Conservation (phyloP, 37 sponge, comb jelly and placozoan genomes). For the Chondrosia reniformis region DNA sequence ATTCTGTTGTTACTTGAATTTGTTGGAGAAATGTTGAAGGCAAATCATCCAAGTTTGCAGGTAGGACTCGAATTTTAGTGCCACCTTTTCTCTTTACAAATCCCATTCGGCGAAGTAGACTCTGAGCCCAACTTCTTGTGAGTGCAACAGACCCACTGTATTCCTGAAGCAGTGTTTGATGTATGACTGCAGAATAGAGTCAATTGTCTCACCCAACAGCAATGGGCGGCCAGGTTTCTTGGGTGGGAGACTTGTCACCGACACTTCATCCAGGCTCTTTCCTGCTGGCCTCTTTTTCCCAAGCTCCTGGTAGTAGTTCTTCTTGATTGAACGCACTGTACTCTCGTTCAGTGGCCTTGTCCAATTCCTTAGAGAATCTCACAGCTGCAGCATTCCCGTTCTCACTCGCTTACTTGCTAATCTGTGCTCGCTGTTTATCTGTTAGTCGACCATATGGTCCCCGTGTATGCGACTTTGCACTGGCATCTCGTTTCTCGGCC, state of each 20-base stretch:
- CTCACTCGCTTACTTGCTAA: slow-evolving; percentile 12
- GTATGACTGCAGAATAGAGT: slow-evolving; percentile 21
- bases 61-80: slow-evolving; percentile 20
- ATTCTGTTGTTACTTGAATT: not conserved
- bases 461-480: not conserved
- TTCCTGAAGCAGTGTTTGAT: slow-evolving; percentile 12
- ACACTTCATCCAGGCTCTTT: not conserved
- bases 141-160: slow-evolving; percentile 21
- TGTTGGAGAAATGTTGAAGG: slow-evolving; percentile 13
- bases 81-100: slow-evolving; percentile 31
- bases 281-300: slow-evolving; percentile 17
- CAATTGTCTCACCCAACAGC: slow-evolving; percentile 26
- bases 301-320: slow-evolving; percentile 20
- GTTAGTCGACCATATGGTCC: slow-evolving; percentile 22
- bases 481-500: slow-evolving; percentile 18
- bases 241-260: slow-evolving; percentile 19
- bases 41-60: slow-evolving; percentile 8
- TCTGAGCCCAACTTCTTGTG: slow-evolving; percentile 26
- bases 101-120: slow-evolving; percentile 26
- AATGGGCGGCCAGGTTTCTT: slow-evolving; percentile 24
- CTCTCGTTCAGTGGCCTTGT: slow-evolving; percentile 26
- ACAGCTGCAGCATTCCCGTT: slow-evolving; percentile 21
- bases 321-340: slow-evolving; percentile 22
- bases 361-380: slow-evolving; percentile 14
- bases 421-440: slow-evolving; percentile 8